Conservation (phyloP, 2,888 invertebrate species). For the Drosophila subquinaria region DNA sequence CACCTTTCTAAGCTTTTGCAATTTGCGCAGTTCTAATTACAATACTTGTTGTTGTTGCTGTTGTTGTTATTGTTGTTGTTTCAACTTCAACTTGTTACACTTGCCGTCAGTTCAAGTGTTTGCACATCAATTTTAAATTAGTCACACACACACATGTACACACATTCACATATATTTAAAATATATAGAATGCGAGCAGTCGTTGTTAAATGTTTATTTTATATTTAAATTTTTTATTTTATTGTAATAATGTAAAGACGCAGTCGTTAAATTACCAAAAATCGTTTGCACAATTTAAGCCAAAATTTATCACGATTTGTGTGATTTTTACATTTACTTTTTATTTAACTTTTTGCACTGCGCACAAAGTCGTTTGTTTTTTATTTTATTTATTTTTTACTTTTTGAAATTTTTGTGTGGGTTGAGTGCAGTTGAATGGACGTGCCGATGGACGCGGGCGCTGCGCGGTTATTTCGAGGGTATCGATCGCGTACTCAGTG, state of each 20-base stretch:
- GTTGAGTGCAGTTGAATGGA: slow-evolving; percentile 70
- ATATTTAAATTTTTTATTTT: slow-evolving; percentile 1
- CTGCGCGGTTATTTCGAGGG: slow-evolving; percentile 11
- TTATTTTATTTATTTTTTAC: slow-evolving; percentile 3
- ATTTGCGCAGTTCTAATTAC: slow-evolving; percentile 77
- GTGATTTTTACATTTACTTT: slow-evolving; percentile 25
- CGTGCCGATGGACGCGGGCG: slow-evolving; percentile 58
- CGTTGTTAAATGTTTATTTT: slow-evolving; percentile 52
- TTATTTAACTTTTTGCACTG: slow-evolving; percentile 59
- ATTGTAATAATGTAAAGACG: slow-evolving; percentile 23
- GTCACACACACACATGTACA: slow-evolving; percentile 48
- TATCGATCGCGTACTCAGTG: slow-evolving; percentile 26
- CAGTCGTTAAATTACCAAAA: slow-evolving; percentile 50
- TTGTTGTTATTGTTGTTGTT: slow-evolving; percentile 20
- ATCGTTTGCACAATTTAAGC: slow-evolving; percentile 77
- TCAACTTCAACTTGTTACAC: slow-evolving; percentile 45
- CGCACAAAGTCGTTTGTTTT: slow-evolving; percentile 65
- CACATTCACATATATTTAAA: slow-evolving; percentile 10
- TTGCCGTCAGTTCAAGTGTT: slow-evolving; percentile 31
- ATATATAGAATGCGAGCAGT: slow-evolving; percentile 28
- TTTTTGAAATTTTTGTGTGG: slow-evolving; percentile 60
- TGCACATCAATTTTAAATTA: slow-evolving; percentile 69
- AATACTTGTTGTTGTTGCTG: slow-evolving; percentile 23
- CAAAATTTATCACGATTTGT: slow-evolving; percentile 76
- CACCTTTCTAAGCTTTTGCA: slow-evolving; percentile 55